Base-by-base conservation (phyloP, 1,140 invertebrate genomes). In the Drosophila ogumai region DNA sequence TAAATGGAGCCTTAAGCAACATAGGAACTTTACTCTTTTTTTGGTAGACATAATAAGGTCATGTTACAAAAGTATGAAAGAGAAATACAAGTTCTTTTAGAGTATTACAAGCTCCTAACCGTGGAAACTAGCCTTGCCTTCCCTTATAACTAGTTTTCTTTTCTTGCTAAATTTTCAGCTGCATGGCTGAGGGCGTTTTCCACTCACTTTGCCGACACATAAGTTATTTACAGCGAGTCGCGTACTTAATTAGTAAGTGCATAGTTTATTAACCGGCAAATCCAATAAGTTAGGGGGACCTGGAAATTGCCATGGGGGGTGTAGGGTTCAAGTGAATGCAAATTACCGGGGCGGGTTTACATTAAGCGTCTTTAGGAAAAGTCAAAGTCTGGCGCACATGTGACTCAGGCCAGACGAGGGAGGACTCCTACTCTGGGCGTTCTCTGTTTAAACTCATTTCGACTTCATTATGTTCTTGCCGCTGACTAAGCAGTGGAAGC, bases 251-350 rank as follows among this genome's bases (percentile, higher is more conserved):
- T 81, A 79, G 67, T 64, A 79, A 90, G 69, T 82, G 67, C 71
- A 90, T 81, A 81, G 71, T 79, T 81, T 79, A 77, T 85, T 71
- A 81, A 79, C 86, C 86, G 60, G 78, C 63, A 85, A 88, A 88
- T 90, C 81, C 85, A 90, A 88, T 88, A 90, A 88, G 85, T 69
- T 68, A 32, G 59, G 67, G 40, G 43, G 49, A 36, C 9, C 19
- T 44, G 71, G 28, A 77, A 52, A 69, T 58, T 67, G 50, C 36
- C 55, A 2, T 34, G 43, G 22, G 43, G 22, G 15, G 17, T 9
- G 4, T 22, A 32, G 17, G 22, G 40, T 50, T 40, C 40, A 41
- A 40, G 52, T 40, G 43, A 67, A 66, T 88, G 84, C 66, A 88
- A 90, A 90, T 79, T 90, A 44, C 49, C 32, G 15, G 72, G 69